Evolutionary conservation across 2,113 vertebrate species (phyloP).

Genomic region (Nanger granti): DNA sequence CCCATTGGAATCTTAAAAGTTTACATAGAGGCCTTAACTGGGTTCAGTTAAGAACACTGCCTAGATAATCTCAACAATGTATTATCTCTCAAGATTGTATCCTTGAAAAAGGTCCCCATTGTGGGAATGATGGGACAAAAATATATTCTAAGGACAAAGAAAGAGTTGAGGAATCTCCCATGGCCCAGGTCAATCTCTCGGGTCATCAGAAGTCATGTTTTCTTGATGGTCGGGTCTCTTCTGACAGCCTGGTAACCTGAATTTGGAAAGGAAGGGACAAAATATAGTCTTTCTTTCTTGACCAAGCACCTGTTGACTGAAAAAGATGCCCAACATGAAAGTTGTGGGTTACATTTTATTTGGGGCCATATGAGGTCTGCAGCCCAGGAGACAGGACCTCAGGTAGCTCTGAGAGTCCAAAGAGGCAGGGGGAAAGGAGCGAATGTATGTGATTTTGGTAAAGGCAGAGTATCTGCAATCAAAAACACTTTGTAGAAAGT

Average conservation of each 20-base stretch:
- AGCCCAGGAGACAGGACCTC: background rate
- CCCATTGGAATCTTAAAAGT: background rate
- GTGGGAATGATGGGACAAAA: background rate
- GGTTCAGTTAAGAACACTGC: background rate
- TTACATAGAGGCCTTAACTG: background rate
- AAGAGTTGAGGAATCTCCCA: background rate
- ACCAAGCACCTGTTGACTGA: background rate
- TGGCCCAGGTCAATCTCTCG: background rate
- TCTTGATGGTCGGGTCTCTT: background rate
- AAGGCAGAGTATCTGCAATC: background rate
- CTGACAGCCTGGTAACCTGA: background rate
- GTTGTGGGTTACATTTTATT: background rate
- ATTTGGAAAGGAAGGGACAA: background rate
- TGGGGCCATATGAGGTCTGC: background rate
- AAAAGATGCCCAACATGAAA: background rate
- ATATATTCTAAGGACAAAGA: background rate
- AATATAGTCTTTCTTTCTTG: background rate
- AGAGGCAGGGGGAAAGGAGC: background rate
- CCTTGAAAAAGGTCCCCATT: background rate
- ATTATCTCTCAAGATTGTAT: background rate
- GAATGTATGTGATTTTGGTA: background rate
- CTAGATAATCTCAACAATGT: background rate
- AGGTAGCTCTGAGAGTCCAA: background rate
- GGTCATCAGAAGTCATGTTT: background rate
- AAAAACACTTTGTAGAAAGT: background rate